A percentile compares a stretch with the other conserved stretches of the same genome.
Evolutionary conservation across 2,888 invertebrate genomes (phyloP).

Genomic region (Latrodectus hesperus): DNA sequence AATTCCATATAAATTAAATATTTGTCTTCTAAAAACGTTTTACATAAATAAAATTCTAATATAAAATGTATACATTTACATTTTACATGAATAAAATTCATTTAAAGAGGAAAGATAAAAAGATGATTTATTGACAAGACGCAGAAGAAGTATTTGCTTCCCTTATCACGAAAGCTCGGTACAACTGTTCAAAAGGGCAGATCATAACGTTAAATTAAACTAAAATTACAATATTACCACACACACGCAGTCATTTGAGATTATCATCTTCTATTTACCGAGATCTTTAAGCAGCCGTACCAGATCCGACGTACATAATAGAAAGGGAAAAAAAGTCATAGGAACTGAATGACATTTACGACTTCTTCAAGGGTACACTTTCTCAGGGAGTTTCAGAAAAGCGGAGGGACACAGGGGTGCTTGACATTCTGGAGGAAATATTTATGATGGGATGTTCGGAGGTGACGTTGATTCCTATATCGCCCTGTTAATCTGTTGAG

Average conservation of each 20-base stretch:
- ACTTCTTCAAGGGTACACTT: slow-evolving; percentile 6
- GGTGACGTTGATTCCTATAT: slow-evolving; percentile 61
- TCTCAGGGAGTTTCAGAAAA: neutral
- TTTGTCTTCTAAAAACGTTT: too few species aligned
- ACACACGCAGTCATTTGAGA: slow-evolving; percentile 9
- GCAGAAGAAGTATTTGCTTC: too few species aligned
- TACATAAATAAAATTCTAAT: too few species aligned
- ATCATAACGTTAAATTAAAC: neutral
- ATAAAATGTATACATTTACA: too few species aligned
- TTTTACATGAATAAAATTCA: too few species aligned
- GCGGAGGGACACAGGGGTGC: slow-evolving; percentile 2
- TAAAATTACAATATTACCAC: slow-evolving; percentile 34
- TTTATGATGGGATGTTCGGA: slow-evolving; percentile 33
- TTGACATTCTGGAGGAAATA: slow-evolving; percentile 20
- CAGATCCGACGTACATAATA: neutral
- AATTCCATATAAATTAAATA: too few species aligned
- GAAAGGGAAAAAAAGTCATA: neutral
- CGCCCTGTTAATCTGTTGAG: slow-evolving; percentile 46
- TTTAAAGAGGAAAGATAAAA: too few species aligned
- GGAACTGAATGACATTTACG: slow-evolving; percentile 53
- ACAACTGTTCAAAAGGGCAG: neutral
- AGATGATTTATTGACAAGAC: too few species aligned
- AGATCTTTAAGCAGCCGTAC: neutral
- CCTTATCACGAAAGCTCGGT: too few species aligned
- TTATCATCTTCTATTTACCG: slow-evolving; percentile 12